Evolutionary conservation across 1,140 invertebrate species (phyloP), one percentile per base, ranked within the genome.

Genomic region (Atta cephalotes): DNA sequence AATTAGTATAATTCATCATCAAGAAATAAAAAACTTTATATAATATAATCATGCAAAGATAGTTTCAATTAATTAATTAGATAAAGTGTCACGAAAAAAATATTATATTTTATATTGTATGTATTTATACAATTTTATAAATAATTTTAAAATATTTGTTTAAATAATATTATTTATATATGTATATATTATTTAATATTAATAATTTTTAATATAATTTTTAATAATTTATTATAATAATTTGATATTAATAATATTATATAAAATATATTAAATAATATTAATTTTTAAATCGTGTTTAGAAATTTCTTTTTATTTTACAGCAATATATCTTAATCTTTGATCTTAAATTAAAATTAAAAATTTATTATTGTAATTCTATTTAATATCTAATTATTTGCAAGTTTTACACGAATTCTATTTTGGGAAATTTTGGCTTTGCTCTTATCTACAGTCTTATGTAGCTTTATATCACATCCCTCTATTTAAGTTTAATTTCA

Each of bases 401-500:
- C 28, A 49, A 74, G 9, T n/a, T 39, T 72, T 16, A 14, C 31
- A 14, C 14, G 31, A 45, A 70, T 68, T 53, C 1, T 45, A 70
- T 45, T 70, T 3, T 21, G 14, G 31, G 35, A 58, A 58, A 31
- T 35, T 49, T 81, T 39, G 7, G n/a, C 68, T 39, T 58, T 16
- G 10, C 21, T 31, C 14, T 79, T 65, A 79, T 51, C 39, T 79
- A 10, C 9, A 14, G 3, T 16, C n/a, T 14, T 18, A 10, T 25
- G 53, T 21, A 65, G 28, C n/a, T 79, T 6, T 68, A 35, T 51
- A 51, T 35, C 12, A 18, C n/a, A 53, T 68, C 9, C 10, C 7
- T 7, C 28, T 80, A 80, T 56, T 80, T 68, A 53, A 7, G 4
- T 68, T 80, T 39, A 80, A 80, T 68, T 49, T 14, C 6, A 56